Evolutionary conservation across 2,113 vertebrate genomes (phyloP).

Genomic region (Ptyas mucosa): DNA sequence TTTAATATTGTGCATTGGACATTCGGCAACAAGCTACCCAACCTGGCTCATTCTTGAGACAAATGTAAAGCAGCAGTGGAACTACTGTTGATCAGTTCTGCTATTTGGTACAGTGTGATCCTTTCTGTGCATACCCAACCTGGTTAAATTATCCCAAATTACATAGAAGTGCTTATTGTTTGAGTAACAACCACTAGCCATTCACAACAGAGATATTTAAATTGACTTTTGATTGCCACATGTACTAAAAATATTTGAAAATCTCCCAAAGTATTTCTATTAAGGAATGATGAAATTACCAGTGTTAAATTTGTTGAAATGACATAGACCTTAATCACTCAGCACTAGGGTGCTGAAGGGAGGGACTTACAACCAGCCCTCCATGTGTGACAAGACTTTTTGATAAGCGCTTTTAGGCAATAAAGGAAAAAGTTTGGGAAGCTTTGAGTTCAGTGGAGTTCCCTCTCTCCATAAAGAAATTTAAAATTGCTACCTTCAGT

Average conservation of each 20-base stretch:
- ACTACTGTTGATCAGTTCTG: not conserved
- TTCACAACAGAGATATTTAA: not conserved
- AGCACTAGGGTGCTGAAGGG: not conserved
- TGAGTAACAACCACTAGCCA: not conserved
- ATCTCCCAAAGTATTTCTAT: not conserved
- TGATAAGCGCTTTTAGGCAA: not conserved
- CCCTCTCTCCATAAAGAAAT: not conserved
- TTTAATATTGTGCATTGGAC: conserved; percentile 24
- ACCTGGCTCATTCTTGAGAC: not conserved
- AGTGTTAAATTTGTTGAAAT: not conserved
- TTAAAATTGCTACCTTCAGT: not conserved
- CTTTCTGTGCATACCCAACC: not conserved
- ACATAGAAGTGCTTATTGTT: not conserved
- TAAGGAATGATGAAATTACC: not conserved
- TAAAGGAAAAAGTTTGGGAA: not conserved
- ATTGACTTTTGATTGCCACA: not conserved
- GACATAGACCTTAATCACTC: not conserved
- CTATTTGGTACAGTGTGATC: conserved; percentile 17
- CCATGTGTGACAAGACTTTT: not conserved
- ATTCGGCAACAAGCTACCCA: not conserved
- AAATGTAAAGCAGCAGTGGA: not conserved
- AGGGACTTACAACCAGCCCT: not conserved
- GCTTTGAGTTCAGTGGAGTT: not conserved
- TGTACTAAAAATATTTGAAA: not conserved
- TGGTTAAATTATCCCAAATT: not conserved